These are phyloP conservation scores for Tipula confusa DNA, from an alignment of 2,888 invertebrate species.

Conservation along the genomic window DNA sequence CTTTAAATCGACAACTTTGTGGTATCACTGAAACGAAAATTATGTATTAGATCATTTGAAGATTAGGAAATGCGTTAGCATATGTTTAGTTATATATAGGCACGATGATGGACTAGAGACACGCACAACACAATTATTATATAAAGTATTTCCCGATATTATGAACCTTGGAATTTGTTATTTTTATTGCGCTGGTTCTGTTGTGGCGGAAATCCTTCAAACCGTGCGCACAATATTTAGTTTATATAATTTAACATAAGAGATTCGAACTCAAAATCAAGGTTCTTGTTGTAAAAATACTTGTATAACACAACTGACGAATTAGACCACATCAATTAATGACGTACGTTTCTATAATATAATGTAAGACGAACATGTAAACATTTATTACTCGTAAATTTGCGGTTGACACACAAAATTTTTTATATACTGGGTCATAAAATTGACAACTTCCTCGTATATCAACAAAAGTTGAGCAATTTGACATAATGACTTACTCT, in stretches of 20 bases:
- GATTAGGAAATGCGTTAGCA: not conserved
- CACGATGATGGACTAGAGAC: too few relatives aligned
- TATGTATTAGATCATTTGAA: not conserved
- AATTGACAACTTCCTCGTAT: conserved; percentile 31
- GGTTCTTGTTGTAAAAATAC: not conserved
- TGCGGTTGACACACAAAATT: not conserved
- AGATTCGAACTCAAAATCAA: not conserved
- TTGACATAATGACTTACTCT: conserved; percentile 77
- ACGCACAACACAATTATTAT: too few relatives aligned
- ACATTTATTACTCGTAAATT: not conserved
- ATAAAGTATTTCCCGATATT: too few relatives aligned
- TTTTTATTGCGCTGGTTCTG: too few relatives aligned
- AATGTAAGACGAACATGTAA: too few relatives aligned
- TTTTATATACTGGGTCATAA: too few relatives aligned
- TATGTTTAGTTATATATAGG: not conserved
- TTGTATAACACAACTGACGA: not conserved
- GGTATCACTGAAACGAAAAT: conserved; percentile 71
- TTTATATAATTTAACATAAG: not conserved
- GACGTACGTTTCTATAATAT: too few relatives aligned
- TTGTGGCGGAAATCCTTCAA: not conserved
- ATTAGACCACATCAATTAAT: conserved; percentile 26
- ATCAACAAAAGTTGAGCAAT: too few relatives aligned
- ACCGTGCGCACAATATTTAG: not conserved
- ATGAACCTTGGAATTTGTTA: too few relatives aligned
- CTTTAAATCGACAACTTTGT: conserved; percentile 80